A percentile compares a stretch with the other conserved stretches of the same genome.
Evolutionary conservation across 2,888 invertebrate species (phyloP).

Genomic region (Callosobruchus maculatus): DNA sequence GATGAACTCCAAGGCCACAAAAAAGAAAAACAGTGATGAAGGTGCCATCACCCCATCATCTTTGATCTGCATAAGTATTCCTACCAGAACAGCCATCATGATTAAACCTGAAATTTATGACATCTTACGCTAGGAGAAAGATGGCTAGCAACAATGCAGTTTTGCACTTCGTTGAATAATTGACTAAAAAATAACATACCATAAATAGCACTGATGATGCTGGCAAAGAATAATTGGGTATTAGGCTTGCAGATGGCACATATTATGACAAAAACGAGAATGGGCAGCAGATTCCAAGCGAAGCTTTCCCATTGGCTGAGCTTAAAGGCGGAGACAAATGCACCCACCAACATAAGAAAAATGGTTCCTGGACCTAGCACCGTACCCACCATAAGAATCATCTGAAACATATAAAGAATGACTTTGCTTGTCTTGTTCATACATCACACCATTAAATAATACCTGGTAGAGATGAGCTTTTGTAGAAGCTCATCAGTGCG

Average conservation of each 20-base stretch:
- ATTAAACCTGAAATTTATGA: conserved; percentile 56
- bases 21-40: conserved; percentile 78
- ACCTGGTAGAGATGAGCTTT: too few relatives aligned
- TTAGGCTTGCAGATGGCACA: conserved; percentile 67
- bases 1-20: conserved; percentile 58
- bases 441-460: too few relatives aligned
- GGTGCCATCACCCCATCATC: conserved; percentile 79
- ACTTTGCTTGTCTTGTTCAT: too few relatives aligned
- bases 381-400: conserved; percentile 68
- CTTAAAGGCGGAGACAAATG: conserved; percentile 74
- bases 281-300: conserved; percentile 64
- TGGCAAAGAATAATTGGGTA: conserved; percentile 69
- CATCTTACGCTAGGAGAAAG: too few relatives aligned
- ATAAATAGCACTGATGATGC: conserved; percentile 71
- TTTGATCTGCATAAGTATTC: conserved; percentile 72
- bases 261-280: conserved; percentile 61
- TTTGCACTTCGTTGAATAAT: too few relatives aligned
- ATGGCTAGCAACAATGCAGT: too few relatives aligned
- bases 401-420: conserved; percentile 53
- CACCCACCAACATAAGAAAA: conserved; percentile 79
- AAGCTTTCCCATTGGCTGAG: conserved; percentile 67
- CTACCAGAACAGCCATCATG: conserved; percentile 84
- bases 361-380: conserved; percentile 80
- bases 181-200: conserved; percentile 42
- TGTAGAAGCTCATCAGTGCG: too few relatives aligned